These are phyloP conservation scores for Drosophila gaucha DNA, from an alignment of 2,888 invertebrate genomes.

Conservation along the genomic window DNA sequence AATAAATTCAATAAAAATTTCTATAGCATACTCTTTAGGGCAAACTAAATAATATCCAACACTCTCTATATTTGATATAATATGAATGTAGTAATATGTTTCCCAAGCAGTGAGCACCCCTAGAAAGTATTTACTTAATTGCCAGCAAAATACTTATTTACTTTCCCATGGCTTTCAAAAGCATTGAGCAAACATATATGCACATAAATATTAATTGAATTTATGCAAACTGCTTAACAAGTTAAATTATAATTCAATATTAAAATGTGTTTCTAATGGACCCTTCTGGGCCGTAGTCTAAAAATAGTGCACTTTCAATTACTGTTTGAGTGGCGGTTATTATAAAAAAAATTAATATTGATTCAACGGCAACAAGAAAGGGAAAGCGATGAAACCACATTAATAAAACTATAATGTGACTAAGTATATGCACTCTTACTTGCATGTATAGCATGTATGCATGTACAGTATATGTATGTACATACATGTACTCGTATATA, in stretches of 20 bases:
- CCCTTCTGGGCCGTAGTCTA: background rate
- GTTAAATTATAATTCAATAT: background rate
- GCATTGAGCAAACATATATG: background rate
- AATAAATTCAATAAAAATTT: background rate
- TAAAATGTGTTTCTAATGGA: background rate
- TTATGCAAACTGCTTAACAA: background rate
- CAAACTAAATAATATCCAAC: background rate
- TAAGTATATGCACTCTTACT: background rate
- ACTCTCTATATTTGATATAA: background rate
- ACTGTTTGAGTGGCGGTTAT: background rate
- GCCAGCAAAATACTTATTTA: no score
- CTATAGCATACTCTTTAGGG: conserved; percentile 8
- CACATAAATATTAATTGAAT: background rate
- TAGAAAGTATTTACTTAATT: background rate
- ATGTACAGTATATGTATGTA: no score
- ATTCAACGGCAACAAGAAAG: background rate
- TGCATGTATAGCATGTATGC: no score
- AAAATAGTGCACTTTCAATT: conserved; percentile 18
- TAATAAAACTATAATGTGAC: background rate
- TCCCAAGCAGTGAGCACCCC: no score
- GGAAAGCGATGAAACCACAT: background rate
- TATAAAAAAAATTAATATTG: conserved; percentile 1
- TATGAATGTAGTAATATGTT: no score
- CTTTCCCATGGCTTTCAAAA: no score
- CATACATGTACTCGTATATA: background rate